A percentile compares a stretch with the other conserved stretches of the same genome.
Evolutionary conservation across 30 jellyfish, hydroid and myxozoan genomes (phyloP).

Genomic region (Hydractinia echinata): DNA sequence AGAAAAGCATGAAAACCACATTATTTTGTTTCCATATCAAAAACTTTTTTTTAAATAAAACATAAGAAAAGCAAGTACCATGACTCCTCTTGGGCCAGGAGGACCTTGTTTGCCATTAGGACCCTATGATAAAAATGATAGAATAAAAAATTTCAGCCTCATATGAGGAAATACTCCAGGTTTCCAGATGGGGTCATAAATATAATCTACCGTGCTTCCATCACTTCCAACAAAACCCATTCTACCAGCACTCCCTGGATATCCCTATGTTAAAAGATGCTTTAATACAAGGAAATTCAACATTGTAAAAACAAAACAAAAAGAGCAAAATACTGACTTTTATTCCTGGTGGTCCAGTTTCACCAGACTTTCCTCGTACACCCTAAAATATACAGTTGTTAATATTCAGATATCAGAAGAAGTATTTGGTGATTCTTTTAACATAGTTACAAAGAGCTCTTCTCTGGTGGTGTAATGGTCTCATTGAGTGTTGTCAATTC

Average conservation of each 20-base stretch:
- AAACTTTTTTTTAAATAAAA: not conserved
- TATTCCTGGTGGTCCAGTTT: not conserved
- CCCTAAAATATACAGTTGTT: not conserved
- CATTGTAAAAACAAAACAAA: not conserved
- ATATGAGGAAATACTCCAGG: not conserved
- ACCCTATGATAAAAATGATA: not conserved
- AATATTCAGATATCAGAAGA: not conserved
- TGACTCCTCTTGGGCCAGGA: constrained; percentile 5
- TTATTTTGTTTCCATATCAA: not conserved
- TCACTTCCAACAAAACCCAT: constrained; percentile 13
- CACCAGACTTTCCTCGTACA: constrained; percentile 19
- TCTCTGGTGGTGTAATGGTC: too few relatives aligned
- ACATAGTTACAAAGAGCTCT: too few relatives aligned
- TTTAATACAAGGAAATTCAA: not conserved
- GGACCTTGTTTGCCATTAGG: constrained; percentile 17
- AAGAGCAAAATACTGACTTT: not conserved
- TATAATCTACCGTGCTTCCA: not conserved
- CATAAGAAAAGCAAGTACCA: not conserved
- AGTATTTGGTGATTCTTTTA: too few relatives aligned
- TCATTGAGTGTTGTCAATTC: too few relatives aligned
- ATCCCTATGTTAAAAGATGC: not conserved
- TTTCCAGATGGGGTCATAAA: not conserved
- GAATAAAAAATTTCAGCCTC: not conserved
- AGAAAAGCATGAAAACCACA: not conserved
- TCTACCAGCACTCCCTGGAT: constrained; percentile 13